Evolutionary conservation across 2,888 invertebrate species (phyloP).

Genomic region (Nymphalis urticae): DNA sequence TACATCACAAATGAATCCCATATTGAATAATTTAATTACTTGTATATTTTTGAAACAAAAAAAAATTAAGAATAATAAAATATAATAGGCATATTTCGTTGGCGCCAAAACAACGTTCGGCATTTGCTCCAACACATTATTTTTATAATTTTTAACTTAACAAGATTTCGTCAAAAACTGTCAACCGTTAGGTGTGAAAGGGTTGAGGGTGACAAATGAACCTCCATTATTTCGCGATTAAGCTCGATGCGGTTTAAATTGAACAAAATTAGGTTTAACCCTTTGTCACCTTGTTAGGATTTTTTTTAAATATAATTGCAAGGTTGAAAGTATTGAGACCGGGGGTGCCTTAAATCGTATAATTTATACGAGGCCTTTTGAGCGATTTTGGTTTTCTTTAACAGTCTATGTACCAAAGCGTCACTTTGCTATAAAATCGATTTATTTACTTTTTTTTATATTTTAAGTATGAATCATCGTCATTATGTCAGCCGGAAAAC

Average conservation of each 20-base stretch:
- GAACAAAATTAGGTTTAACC: conserved; percentile 26
- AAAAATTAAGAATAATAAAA: too few species aligned
- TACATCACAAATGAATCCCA: too few species aligned
- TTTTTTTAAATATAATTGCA: conserved; percentile 5
- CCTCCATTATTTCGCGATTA: conserved; percentile 71
- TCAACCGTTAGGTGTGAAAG: conserved; percentile 43
- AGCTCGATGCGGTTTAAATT: conserved; percentile 59
- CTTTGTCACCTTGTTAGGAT: conserved; percentile 34
- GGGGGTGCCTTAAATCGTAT: background rate
- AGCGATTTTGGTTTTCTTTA: too few species aligned
- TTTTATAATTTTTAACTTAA: background rate
- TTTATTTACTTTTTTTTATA: too few species aligned
- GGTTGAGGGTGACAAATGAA: conserved; percentile 61
- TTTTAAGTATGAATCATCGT: too few species aligned
- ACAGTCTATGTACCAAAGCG: too few species aligned
- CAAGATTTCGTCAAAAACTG: conserved; percentile 13
- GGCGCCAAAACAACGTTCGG: background rate
- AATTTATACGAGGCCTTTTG: too few species aligned
- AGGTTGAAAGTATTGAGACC: background rate
- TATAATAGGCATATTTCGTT: background rate
- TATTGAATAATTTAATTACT: too few species aligned
- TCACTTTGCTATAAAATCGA: too few species aligned
- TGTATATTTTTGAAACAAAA: too few species aligned
- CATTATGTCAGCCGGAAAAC: too few species aligned
- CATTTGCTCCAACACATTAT: background rate